Evolutionary conservation across 2,797 vertebrate genomes (phyloP).

Genomic region (Anisognathus igniventris): DNA sequence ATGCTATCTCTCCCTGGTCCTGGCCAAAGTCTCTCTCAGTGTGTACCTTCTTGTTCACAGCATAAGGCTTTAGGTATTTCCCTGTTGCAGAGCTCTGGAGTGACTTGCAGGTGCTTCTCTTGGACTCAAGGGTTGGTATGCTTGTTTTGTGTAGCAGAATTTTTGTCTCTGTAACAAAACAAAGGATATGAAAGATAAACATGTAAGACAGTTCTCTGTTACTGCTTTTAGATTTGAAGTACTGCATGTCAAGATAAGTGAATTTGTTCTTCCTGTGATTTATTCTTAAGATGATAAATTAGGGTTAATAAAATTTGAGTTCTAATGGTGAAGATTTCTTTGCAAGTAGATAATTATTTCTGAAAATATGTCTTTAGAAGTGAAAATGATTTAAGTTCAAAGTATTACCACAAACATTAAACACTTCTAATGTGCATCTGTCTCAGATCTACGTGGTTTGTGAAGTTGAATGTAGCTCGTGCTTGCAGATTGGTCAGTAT

Average conservation of each 20-base stretch:
- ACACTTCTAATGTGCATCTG: not conserved
- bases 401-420: not conserved
- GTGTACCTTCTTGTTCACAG: not conserved
- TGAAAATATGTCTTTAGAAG: not conserved
- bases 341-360: not conserved
- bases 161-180: not conserved
- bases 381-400: not conserved
- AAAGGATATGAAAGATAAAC: not conserved
- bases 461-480: not conserved
- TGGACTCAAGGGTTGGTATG: not conserved
- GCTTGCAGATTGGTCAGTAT: not conserved
- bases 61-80: not conserved
- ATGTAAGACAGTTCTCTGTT: not conserved
- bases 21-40: not conserved
- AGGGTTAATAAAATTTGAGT: not conserved
- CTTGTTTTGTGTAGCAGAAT: not conserved
- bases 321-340: not conserved
- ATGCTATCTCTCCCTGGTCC: not conserved
- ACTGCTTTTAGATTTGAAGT: not conserved
- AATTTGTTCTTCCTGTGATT: not conserved
- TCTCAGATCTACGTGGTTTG: not conserved
- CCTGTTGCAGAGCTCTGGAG: not conserved
- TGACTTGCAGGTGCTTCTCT: not conserved
- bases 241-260: not conserved
- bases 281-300: not conserved